These are phyloP conservation scores for Pedetes capensis DNA, from an alignment of 2,113 vertebrate species.

Conservation along the genomic window DNA sequence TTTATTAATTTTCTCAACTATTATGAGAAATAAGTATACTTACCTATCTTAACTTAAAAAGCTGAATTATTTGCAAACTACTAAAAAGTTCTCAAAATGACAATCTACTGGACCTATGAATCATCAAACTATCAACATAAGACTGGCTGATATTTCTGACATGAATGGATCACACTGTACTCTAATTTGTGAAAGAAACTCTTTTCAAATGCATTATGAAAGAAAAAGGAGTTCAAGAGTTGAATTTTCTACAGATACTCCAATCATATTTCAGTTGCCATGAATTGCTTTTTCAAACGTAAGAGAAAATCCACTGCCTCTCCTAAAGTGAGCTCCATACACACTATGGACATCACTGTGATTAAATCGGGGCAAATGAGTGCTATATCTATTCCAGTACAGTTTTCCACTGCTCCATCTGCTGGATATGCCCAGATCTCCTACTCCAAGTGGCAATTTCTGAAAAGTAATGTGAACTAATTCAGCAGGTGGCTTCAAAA, in stretches of 20 bases:
- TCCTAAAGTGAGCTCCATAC: neutral
- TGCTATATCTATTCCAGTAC: neutral
- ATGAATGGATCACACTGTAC: neutral
- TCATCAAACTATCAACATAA: neutral
- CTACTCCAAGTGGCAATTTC: constrained; percentile 39
- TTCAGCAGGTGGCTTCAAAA: constrained; percentile 80
- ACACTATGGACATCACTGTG: neutral
- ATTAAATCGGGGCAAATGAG: neutral
- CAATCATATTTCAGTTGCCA: neutral
- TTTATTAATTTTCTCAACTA: constrained; percentile 35
- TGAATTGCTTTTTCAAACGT: neutral
- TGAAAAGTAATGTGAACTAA: constrained; percentile 54
- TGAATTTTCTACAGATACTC: neutral
- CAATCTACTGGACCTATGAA: neutral
- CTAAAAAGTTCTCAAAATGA: constrained; percentile 28
- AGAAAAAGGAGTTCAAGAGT: neutral
- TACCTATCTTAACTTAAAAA: neutral
- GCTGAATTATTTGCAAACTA: constrained; percentile 34
- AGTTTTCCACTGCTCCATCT: constrained; percentile 83
- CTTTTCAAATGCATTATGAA: neutral
- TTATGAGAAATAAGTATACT: constrained; percentile 57
- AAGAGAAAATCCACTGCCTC: neutral
- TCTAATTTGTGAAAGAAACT: neutral
- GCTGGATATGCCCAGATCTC: constrained; percentile 76
- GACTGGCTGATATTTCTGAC: neutral